Evolutionary conservation across 1,140 invertebrate genomes (phyloP), one percentile per base, ranked within the genome.

Genomic region (Mamestra configurata): DNA sequence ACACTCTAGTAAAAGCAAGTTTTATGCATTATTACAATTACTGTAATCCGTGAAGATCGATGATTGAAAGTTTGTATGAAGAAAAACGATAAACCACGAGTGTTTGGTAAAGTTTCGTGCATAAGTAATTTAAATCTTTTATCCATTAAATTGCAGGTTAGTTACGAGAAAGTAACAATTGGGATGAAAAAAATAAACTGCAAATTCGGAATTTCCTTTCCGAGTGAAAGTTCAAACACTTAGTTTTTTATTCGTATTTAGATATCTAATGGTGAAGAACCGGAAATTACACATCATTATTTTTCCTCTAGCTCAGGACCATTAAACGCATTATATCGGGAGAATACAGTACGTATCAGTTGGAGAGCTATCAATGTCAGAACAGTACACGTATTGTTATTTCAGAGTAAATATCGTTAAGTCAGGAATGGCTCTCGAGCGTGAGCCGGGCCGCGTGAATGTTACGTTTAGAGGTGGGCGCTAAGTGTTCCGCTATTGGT

Each of bases 81-180:
- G 82, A 86, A 85, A 88, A 84, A 90, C 84, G 90, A 90, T 88
- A 86, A 89, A 80, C 80, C 80, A 46, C 89, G 85, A 92, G 88
- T 89, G 90, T 93, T 92, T 91, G 85, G 75, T 84, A 87, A 89
- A 85, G 87, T 86, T 89, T 90, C 61, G 79, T 82, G 85, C 81
- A 86, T 81, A 84, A 49, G 79, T 68, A 51, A 51, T 71, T 51
- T 51, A 79, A 86, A 85, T 87, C 82, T 88, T 86, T 90, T 88
- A 89, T 92, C 91, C 87, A 88, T 88, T 87, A 93, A 93, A 93
- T 92, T 93, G 91, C 89, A 92, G 87, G 92, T 92, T 93, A 89
- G 87, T 86, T 89, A 87, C 87, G 84, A 89, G 92, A 94, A 94
- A 94, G 93, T 92, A 90, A 79, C 77, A 82, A 86, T 86, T 83